Evolutionary conservation across 1,140 invertebrate genomes (phyloP).

Genomic region (Holcopasites calliopsidis): DNA sequence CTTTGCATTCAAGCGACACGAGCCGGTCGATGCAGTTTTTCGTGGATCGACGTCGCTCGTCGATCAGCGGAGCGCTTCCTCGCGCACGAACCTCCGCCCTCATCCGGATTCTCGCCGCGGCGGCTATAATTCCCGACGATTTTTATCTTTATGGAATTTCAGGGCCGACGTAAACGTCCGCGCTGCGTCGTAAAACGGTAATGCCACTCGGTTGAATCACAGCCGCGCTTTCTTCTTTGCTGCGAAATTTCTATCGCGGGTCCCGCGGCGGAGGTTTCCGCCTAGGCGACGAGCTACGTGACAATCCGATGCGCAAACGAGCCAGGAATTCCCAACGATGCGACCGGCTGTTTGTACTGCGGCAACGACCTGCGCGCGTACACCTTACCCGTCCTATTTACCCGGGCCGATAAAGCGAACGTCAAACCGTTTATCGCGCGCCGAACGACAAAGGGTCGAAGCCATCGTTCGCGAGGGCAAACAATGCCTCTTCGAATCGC

Average conservation of each 20-base stretch:
- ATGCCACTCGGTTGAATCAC: no score
- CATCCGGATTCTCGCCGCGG: constrained; percentile 29
- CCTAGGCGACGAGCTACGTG: constrained; percentile 36
- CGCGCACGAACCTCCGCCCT: neutral
- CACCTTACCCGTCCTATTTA: constrained; percentile 67
- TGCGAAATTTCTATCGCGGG: neutral
- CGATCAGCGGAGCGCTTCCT: neutral
- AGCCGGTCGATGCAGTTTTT: constrained; percentile 49
- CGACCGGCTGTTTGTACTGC: constrained; percentile 61
- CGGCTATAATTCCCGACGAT: constrained; percentile 73
- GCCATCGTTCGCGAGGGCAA: constrained; percentile 31
- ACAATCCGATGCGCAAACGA: constrained; percentile 17
- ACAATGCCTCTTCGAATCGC: constrained; percentile 60
- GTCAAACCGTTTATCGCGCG: constrained; percentile 67
- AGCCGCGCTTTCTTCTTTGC: no score
- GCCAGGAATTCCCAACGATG: constrained; percentile 52
- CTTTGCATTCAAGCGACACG: constrained; percentile 28
- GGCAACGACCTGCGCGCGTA: constrained; percentile 53
- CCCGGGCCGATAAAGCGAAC: constrained; percentile 69
- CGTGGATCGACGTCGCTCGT: constrained; percentile 38
- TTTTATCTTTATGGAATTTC: constrained; percentile 74
- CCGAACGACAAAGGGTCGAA: constrained; percentile 49
- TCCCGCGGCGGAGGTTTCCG: neutral
- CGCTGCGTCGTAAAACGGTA: constrained; percentile 70
- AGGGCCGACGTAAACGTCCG: constrained; percentile 68